These are phyloP conservation scores for Cheilosia vulpina DNA, from an alignment of 2,888 invertebrate genomes.

Conservation along the genomic window DNA sequence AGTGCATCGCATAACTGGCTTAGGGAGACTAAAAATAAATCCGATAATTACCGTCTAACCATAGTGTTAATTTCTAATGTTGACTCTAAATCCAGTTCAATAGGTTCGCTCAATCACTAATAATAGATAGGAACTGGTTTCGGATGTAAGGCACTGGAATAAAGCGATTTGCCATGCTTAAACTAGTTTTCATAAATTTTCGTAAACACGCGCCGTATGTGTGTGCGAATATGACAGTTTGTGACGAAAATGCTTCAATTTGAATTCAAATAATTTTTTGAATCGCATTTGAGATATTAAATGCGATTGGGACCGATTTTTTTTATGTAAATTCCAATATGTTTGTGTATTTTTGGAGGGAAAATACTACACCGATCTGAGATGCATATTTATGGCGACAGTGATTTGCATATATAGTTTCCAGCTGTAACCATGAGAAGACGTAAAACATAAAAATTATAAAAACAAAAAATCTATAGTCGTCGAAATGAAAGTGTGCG, in stretches of 20 bases:
- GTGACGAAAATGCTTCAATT: conserved; percentile 6
- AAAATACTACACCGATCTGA: neutral
- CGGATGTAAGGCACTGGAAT: neutral
- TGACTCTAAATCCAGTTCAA: conserved; percentile 2
- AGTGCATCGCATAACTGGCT: neutral
- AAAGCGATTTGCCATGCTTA: neutral
- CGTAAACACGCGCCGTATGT: neutral
- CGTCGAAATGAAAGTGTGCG: too few relatives aligned
- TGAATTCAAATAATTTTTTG: neutral
- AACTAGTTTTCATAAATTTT: neutral
- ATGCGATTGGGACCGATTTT: neutral
- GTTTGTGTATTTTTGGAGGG: neutral
- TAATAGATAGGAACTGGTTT: conserved; percentile 11
- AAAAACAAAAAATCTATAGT: too few relatives aligned
- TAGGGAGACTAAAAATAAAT: neutral
- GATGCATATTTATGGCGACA: too few relatives aligned
- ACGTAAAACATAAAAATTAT: too few relatives aligned
- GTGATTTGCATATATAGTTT: too few relatives aligned
- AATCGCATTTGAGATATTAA: neutral
- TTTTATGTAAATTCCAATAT: neutral
- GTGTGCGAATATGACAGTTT: neutral
- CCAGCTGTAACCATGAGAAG: too few relatives aligned
- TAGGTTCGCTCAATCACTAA: neutral
- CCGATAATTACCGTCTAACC: neutral
- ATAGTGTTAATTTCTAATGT: conserved; percentile 1